Base-by-base conservation (phyloP, 2,888 invertebrate genomes). In the Pardosa pseudoannulata region DNA sequence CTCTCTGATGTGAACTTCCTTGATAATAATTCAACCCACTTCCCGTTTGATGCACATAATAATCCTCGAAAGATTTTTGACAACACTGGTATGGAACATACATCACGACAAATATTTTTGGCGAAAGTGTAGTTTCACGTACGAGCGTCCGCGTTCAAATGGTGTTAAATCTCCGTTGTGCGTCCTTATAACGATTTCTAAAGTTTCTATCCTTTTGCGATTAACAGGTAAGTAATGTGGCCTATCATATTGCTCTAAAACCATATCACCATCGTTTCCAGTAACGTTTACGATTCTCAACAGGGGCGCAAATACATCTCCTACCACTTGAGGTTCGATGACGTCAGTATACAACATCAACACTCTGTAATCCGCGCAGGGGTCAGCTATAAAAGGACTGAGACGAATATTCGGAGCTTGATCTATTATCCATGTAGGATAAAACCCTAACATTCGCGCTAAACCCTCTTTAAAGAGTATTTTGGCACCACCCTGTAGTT, bases 271-370 rank as follows among this genome's bases (percentile, higher is more conserved):
- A 39, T 70, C 79, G 1, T 36, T 27, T 7, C 76, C 50, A 65
- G 28, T 56, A 11, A 90, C 72, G 29, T 88, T 88, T 0, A 90
- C 89, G 6, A 90, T 89, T n/a, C 90, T 79, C n/a, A 90, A 28
- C 13, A 91, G 82, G 0, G 89, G 86, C 9, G 90, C 88, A 46
- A 89, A 36, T 9, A 81, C 79, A 73, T 90, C 90, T 23, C 90
- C 90, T 29, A 79, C 73, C 13, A 73, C 36, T 79, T 46, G 74
- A 0, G 89, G 89, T 75, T 89, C 89, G 0, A 90, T 88, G 13
- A 90, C 79, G 74, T 90, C 89, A 36, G 88, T 85, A 87, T 90
- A 89, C 62, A 90, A 68, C 76, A 32, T 89, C 56, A 90, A 23
- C 0, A 68, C 41, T 29, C 7, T 13, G 36, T 29, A 41, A 28